A percentile compares a stretch with the other conserved stretches of the same genome.
These are phyloP conservation scores for Actias luna DNA, from an alignment of 2,888 invertebrate genomes.

Conservation along the genomic window DNA sequence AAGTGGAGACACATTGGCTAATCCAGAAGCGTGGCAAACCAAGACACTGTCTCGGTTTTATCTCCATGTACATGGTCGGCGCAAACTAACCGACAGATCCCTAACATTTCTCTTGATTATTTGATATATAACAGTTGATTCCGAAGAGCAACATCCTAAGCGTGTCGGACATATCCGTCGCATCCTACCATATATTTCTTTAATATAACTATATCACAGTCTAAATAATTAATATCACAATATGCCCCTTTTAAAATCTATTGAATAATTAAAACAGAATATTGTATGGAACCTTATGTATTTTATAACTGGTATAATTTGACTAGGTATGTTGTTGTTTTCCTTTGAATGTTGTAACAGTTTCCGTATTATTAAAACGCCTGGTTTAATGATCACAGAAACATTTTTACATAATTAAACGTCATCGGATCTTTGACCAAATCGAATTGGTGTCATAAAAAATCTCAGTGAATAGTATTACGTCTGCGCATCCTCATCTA, in stretches of 20 bases:
- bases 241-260: neutral
- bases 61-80: no score
- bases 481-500: constrained; percentile 27
- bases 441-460: constrained; percentile 14
- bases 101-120: no score
- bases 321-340: neutral
- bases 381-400: neutral
- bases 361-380: neutral
- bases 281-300: neutral
- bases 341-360: neutral
- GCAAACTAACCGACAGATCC: no score
- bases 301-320: neutral
- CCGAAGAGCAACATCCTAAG: no score
- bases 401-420: neutral
- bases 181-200: no score
- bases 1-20: no score
- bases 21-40: no score
- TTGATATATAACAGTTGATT: no score
- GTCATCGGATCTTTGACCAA: constrained; percentile 14
- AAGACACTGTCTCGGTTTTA: no score
- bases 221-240: no score
- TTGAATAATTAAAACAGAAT: neutral
- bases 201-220: no score
- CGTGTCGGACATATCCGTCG: no score
- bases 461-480: constrained; percentile 16